phyloP scores from a whole-genome alignment of 2,113 vertebrate species.

The Melanostigma gelatinosum region DNA sequence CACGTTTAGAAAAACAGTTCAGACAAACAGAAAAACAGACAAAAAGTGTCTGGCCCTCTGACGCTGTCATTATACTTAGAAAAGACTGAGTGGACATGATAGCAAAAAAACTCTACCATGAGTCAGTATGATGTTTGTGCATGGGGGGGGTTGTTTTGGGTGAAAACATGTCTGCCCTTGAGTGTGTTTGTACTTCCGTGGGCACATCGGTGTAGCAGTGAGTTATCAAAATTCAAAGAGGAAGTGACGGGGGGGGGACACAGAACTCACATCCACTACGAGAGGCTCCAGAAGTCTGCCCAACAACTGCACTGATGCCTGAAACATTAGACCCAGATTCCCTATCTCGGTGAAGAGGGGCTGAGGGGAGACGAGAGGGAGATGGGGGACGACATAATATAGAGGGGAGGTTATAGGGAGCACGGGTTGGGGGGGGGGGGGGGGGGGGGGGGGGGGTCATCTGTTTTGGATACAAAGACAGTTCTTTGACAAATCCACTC shows the following conservation, averaged over 20 bases:
- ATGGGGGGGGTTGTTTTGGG: not conserved
- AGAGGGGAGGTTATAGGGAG: constrained; percentile 30
- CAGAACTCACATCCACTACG: constrained; percentile 30
- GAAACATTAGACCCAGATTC: constrained; percentile 75
- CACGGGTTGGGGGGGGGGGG: constrained; percentile 21
- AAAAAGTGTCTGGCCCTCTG: not conserved
- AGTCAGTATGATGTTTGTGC: constrained; percentile 22
- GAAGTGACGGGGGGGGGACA: not conserved
- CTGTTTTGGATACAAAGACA: constrained; percentile 31
- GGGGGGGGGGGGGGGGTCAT: constrained; percentile 5
- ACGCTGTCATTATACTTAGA: not conserved
- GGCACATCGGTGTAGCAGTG: constrained; percentile 3
- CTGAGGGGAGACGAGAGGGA: constrained; percentile 24
- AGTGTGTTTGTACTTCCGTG: constrained; percentile 9
- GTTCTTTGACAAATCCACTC: not conserved
- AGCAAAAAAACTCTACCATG: not conserved
- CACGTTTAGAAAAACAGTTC: not conserved
- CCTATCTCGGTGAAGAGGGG: constrained; percentile 68
- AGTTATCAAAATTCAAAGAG: constrained; percentile 41
- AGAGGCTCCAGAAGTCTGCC: constrained; percentile 54
- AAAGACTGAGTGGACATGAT: not conserved
- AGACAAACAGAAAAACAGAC: too few species aligned
- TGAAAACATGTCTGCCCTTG: constrained; percentile 6
- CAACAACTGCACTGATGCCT: constrained; percentile 71
- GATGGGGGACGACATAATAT: constrained; percentile 22